phyloP scores from a whole-genome alignment of 2,888 invertebrate species.

The Dione vanillae region DNA sequence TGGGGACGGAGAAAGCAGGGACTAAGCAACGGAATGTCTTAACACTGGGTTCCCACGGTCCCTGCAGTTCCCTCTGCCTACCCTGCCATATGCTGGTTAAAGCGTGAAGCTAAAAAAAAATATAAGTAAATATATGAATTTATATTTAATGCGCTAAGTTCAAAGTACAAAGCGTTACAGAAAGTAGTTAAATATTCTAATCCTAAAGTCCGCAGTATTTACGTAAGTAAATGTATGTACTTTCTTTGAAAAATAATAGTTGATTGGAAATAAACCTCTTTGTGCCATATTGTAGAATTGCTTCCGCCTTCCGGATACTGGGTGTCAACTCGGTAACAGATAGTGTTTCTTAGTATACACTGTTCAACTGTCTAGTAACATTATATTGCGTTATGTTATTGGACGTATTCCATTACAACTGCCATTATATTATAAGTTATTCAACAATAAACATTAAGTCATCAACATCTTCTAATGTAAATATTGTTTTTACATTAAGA shows the following conservation, averaged over 20 bases:
- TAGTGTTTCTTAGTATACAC: constrained; percentile 36
- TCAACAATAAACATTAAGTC: background rate
- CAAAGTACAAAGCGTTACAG: no score
- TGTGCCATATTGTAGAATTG: constrained; percentile 41
- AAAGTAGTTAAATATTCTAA: background rate
- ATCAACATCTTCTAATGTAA: background rate
- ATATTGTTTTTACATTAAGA: background rate
- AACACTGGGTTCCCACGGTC: no score
- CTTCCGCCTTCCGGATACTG: constrained; percentile 45
- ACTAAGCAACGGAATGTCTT: no score
- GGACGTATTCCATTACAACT: constrained; percentile 33
- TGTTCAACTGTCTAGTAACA: constrained; percentile 32
- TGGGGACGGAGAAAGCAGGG: no score
- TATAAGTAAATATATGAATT: no score
- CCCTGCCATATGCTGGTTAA: no score
- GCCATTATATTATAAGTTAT: background rate
- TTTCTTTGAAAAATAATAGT: constrained; percentile 3
- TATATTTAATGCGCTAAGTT: no score
- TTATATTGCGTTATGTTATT: constrained; percentile 38
- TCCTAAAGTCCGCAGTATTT: background rate
- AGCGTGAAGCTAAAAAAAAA: no score
- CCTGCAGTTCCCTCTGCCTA: no score
- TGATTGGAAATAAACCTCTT: constrained; percentile 12
- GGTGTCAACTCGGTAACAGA: constrained; percentile 30
- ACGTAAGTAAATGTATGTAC: background rate